phyloP scores from a whole-genome alignment of 1,140 invertebrate genomes.

The Aphaenogaster floridana region DNA sequence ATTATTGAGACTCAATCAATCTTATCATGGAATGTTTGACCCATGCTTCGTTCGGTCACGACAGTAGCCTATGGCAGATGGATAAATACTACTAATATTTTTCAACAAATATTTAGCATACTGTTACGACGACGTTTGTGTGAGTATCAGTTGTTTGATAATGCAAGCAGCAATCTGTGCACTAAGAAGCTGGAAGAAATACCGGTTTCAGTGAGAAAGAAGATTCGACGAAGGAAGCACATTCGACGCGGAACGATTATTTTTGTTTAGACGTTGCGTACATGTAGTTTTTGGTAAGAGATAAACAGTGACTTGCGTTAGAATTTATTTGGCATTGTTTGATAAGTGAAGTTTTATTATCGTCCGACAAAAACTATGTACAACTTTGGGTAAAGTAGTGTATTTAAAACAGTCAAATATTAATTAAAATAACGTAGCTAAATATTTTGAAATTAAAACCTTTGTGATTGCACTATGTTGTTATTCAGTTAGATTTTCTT shows the following conservation, averaged over 20 bases:
- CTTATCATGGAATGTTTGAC: constrained; percentile 69
- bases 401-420: neutral
- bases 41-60: constrained; percentile 25
- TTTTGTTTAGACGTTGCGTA: neutral
- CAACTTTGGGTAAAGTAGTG: neutral
- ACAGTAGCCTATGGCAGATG: constrained; percentile 18
- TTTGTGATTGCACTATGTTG: neutral
- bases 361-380: neutral
- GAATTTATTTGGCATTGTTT: constrained; percentile 63
- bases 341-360: constrained; percentile 25
- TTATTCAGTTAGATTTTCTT: neutral
- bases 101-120: constrained; percentile 35
- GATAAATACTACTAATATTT: constrained; percentile 59
- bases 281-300: constrained; percentile 20
- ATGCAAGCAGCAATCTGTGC: constrained; percentile 67
- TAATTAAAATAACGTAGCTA: neutral
- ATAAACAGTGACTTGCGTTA: neutral
- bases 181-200: constrained; percentile 45
- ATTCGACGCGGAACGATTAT: neutral
- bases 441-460: neutral
- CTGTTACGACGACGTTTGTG: constrained; percentile 17
- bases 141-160: constrained; percentile 60
- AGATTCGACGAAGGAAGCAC: constrained; percentile 13
- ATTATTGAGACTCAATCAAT: constrained; percentile 15
- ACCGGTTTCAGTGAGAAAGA: constrained; percentile 52